A percentile compares a stretch with the other conserved stretches of the same genome.
These are phyloP conservation scores for Corynorhinus townsendii DNA, from an alignment of 2,113 vertebrate species.

Conservation along the genomic window DNA sequence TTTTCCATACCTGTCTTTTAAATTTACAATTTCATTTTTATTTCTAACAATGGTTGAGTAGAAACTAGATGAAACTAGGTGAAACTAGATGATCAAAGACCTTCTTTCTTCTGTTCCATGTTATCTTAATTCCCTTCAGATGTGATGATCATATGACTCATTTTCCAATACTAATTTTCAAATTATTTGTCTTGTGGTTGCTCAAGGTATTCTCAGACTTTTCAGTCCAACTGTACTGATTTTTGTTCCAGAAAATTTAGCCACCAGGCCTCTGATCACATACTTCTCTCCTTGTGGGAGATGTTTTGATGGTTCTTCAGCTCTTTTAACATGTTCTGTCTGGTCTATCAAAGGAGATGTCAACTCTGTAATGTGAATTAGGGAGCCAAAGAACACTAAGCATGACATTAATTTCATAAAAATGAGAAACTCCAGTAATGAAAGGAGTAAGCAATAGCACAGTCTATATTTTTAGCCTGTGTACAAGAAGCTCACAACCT, in stretches of 20 bases:
- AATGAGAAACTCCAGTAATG: conserved; percentile 24
- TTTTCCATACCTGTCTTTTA: not conserved
- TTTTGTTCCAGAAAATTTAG: not conserved
- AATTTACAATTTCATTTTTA: not conserved
- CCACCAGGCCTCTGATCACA: not conserved
- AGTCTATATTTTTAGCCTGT: conserved; percentile 50
- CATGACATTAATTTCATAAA: conserved; percentile 10
- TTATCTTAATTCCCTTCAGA: not conserved
- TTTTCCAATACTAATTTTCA: not conserved
- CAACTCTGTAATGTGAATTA: not conserved
- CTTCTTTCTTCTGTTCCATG: not conserved
- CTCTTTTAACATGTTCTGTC: not conserved
- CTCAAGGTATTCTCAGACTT: not conserved
- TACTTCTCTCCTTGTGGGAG: not conserved
- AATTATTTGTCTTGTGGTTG: not conserved
- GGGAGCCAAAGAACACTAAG: not conserved
- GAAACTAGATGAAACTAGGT: not conserved
- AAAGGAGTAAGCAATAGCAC: conserved; percentile 26
- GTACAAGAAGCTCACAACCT: conserved; percentile 61
- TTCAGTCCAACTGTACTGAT: not conserved
- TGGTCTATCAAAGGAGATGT: not conserved
- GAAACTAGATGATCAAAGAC: not conserved
- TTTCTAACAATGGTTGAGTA: not conserved
- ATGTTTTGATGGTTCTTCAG: not conserved
- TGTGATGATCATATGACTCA: not conserved